Evolutionary conservation across 2,113 vertebrate genomes (phyloP).

Genomic region (Naja naja): DNA sequence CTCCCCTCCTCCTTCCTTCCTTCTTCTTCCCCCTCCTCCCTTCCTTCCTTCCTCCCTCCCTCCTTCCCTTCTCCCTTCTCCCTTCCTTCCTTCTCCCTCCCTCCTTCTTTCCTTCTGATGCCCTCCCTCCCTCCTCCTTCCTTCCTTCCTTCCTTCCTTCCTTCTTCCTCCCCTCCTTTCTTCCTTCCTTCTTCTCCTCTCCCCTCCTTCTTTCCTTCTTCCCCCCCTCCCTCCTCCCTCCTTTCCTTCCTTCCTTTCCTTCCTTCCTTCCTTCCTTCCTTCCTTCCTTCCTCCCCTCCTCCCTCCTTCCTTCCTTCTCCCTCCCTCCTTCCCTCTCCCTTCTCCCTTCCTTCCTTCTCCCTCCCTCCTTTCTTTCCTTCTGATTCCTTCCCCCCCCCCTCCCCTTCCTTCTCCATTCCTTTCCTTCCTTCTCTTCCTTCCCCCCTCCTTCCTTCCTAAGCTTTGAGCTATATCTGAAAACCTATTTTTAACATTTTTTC

Average conservation of each 20-base stretch:
- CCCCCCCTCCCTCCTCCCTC: too few relatives aligned
- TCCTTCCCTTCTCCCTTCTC: accelerated
- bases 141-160: too few relatives aligned
- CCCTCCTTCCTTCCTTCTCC: accelerated
- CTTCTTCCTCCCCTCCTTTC: accelerated
- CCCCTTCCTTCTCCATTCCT: too few relatives aligned
- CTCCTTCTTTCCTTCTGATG: too few relatives aligned
- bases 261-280: accelerated
- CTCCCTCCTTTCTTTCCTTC: too few relatives aligned
- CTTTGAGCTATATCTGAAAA: not conserved
- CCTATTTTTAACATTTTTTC: not conserved
- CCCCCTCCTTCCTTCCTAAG: not conserved
- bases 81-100: accelerated
- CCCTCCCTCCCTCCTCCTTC: too few relatives aligned
- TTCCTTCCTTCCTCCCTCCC: accelerated
- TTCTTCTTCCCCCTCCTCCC: accelerated
- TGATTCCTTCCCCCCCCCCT: too few relatives aligned
- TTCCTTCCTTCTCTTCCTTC: not conserved
- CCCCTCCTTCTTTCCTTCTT: too few relatives aligned
- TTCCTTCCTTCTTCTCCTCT: accelerated
- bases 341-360: too few relatives aligned
- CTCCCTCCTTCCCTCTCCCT: accelerated
- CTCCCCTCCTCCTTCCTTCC: accelerated
- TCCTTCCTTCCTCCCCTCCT: too few relatives aligned
- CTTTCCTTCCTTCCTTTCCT: accelerated